These are phyloP conservation scores for Danio aesculapii DNA, from an alignment of 2,797 vertebrate genomes.

Conservation along the genomic window DNA sequence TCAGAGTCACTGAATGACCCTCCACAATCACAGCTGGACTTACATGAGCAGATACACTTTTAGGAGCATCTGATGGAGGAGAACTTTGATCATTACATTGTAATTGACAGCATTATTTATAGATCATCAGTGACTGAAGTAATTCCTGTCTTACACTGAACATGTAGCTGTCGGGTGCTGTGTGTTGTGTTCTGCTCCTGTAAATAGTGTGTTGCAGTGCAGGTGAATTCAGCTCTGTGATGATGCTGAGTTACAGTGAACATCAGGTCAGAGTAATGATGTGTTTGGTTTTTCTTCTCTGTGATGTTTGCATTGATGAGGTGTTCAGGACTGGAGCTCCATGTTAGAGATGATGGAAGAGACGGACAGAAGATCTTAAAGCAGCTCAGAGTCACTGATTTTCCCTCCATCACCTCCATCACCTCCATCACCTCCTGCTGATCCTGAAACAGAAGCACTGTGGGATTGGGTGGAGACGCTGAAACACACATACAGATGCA, in stretches of 20 bases:
- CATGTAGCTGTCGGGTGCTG: background rate
- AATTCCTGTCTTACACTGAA: conserved; percentile 41
- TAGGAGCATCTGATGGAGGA: background rate
- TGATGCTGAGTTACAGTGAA: conserved; percentile 33
- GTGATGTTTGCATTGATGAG: conserved; percentile 30
- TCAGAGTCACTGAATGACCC: conserved; percentile 25
- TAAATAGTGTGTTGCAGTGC: conserved; percentile 38
- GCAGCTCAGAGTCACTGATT: conserved; percentile 72
- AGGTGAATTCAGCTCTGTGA: conserved; percentile 20
- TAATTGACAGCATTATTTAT: background rate
- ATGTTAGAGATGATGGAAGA: conserved; percentile 27
- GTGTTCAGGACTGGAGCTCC: conserved; percentile 61
- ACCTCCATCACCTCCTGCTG: conserved; percentile 44
- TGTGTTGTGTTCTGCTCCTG: background rate
- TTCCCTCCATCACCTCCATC: conserved; percentile 61
- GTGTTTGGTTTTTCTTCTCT: background rate
- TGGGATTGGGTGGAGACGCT: conserved; percentile 38
- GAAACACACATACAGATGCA: background rate
- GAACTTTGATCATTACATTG: background rate
- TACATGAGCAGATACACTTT: background rate
- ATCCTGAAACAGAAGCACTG: conserved; percentile 23
- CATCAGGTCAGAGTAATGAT: conserved; percentile 40
- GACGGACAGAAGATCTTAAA: conserved; percentile 61
- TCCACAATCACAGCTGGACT: conserved; percentile 6
- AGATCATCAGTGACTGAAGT: too few relatives aligned